phyloP scores from a whole-genome alignment of 2,797 vertebrate species.

The Aeoliscus strigatus region DNA sequence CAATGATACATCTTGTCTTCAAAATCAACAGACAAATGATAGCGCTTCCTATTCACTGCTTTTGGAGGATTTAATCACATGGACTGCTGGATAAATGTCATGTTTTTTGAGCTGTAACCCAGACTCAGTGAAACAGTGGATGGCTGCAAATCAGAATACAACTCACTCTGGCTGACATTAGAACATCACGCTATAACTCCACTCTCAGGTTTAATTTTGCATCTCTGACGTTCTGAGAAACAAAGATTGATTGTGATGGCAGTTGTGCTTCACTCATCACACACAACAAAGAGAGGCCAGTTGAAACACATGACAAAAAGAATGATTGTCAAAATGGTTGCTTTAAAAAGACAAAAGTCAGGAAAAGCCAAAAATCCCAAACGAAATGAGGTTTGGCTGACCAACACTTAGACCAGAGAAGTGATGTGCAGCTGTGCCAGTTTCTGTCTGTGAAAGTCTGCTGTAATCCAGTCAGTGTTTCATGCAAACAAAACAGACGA shows the following conservation, averaged over 20 bases:
- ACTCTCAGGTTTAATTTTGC: background rate
- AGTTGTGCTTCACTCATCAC: background rate
- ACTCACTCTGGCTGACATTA: conserved; percentile 4
- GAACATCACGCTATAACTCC: background rate
- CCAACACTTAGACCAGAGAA: conserved; percentile 2
- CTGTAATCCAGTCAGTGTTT: conserved; percentile 2
- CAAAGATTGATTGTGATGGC: conserved; percentile 2
- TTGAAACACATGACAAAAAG: background rate
- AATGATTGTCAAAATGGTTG: background rate
- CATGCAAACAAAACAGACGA: background rate
- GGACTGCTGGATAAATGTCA: background rate
- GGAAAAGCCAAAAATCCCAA: background rate
- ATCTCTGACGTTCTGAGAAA: background rate
- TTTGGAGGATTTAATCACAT: conserved; percentile 3
- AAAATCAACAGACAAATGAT: conserved; percentile 1
- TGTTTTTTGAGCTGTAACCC: conserved; percentile 1
- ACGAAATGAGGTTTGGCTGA: conserved; percentile 6
- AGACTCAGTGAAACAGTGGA: background rate
- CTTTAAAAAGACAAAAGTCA: conserved; percentile 6
- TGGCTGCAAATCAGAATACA: background rate
- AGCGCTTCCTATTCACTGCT: background rate
- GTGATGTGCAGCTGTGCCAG: background rate
- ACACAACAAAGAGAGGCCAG: background rate
- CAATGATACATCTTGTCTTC: too few relatives aligned
- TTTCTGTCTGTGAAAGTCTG: conserved; percentile 2